Base-by-base conservation (phyloP, 2,888 invertebrate species). In the Griposia aprilina region DNA sequence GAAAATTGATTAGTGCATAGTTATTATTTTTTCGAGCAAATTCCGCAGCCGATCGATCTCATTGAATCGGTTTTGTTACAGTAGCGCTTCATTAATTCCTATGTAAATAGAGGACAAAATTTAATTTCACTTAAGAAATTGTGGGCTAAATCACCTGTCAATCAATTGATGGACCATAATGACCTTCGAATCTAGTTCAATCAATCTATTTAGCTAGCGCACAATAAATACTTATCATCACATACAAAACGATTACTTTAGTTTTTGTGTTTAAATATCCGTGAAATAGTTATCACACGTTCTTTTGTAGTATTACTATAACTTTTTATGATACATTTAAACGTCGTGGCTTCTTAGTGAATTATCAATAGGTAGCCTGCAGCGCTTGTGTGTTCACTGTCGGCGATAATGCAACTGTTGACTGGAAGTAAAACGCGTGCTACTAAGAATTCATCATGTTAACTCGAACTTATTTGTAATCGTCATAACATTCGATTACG, bases 251-350 rank as follows among this genome's bases (percentile, higher is more conserved):
- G 76, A 71, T 74, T 60, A 63, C 67, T 76, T 71, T 60, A 76
- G 55, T 76, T 82, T 74, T 86, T 86, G 79, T 81, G 70, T 65
- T 70, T 72, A 80, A 82, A 82, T 80, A 77, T 70, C 84, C 87
- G 84, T 87, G 88, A 86, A 87, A 87, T 82, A 78, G 81, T 84
- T 78, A 87, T 86, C 86, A 87, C 78, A 87, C 80, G 80, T 87
- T 87, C 81, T 73, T 87, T 87, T 87, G 85, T 85, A 77, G 70
- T 68, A 30, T 78, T 67, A 73, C 76, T 75, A 67, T 65, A 66
- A 74, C 57, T 83, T 83, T 81, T 81, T 84, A 52, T 76, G 63
- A 78, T 76, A 80, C 71, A 20, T 68, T 74, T 77, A 79, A 82
- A 69, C 66, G 71, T 71, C 23, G 65, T 66, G 65, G 66, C 57